These are phyloP conservation scores for Columba livia DNA, from an alignment of 2,113 vertebrate genomes.

Conservation along the genomic window DNA sequence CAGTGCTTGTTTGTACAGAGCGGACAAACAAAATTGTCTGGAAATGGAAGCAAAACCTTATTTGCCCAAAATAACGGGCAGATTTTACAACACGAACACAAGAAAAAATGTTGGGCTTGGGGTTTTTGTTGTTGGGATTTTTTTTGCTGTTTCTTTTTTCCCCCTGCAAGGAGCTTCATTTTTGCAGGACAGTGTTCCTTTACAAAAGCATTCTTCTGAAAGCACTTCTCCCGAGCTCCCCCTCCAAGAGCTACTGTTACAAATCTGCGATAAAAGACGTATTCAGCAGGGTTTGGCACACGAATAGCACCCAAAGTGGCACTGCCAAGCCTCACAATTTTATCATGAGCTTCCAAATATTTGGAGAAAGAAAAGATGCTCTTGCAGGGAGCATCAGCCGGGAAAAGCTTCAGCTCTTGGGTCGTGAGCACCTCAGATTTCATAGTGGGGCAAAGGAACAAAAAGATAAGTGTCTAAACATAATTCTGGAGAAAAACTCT, in stretches of 20 bases:
- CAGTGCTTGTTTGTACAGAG: neutral
- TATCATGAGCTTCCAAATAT: neutral
- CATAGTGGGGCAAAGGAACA: neutral
- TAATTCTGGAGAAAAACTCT: neutral
- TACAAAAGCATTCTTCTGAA: constrained; percentile 33
- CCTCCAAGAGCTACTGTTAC: constrained; percentile 47
- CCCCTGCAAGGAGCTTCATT: neutral
- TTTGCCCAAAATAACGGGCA: neutral
- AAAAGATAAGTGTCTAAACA: neutral
- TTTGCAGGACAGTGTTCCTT: neutral
- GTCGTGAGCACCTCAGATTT: neutral
- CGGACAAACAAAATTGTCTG: neutral
- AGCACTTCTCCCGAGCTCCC: neutral
- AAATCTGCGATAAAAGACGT: constrained; percentile 33
- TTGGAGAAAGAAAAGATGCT: neutral
- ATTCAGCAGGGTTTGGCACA: constrained; percentile 54
- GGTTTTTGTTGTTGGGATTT: neutral
- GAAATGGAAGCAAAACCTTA: constrained; percentile 14
- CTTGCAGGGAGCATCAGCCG: neutral
- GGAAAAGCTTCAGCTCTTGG: neutral
- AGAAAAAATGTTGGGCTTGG: neutral
- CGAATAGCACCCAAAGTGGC: neutral
- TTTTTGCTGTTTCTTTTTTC: too few relatives aligned
- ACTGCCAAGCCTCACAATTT: constrained; percentile 3
- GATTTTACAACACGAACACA: neutral